Percentiles rank a stretch among this genome's conserved stretches.
Conservation (phyloP, 1,140 invertebrate genomes). For the Thaumatotibia leucotreta region DNA sequence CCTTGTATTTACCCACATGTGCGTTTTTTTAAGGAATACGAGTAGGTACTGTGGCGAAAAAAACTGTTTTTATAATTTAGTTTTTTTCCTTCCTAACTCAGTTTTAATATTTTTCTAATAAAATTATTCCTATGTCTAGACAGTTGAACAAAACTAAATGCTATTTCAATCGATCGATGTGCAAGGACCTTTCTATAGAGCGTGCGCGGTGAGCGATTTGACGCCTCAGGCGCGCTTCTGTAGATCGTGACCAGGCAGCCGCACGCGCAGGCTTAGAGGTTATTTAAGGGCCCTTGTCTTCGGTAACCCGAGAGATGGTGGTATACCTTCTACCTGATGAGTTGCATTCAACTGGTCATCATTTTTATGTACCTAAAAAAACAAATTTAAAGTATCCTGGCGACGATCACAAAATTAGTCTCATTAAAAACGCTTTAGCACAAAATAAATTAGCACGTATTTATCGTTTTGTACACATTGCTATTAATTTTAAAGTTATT, state of each 20-base stretch:
- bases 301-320: background rate
- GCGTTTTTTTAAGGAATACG: too few relatives aligned
- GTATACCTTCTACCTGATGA: background rate
- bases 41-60: too few relatives aligned
- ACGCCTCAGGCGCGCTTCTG: conserved; percentile 33
- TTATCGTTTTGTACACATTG: too few relatives aligned
- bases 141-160: background rate
- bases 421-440: too few relatives aligned
- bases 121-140: background rate
- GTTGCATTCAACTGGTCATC: background rate
- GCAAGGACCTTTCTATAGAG: conserved; percentile 1
- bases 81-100: too few relatives aligned
- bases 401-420: too few relatives aligned
- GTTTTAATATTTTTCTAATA: background rate
- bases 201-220: conserved; percentile 22
- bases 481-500: too few relatives aligned
- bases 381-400: too few relatives aligned
- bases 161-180: background rate
- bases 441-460: too few relatives aligned
- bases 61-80: too few relatives aligned
- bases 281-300: background rate
- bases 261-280: conserved; percentile 4
- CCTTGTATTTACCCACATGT: too few relatives aligned
- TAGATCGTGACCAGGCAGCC: conserved; percentile 29
- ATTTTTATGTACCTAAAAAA: background rate